Evolutionary conservation across 2,113 vertebrate genomes (phyloP), one percentile per base, ranked within the genome.

Genomic region (Lutjanus erythropterus): DNA sequence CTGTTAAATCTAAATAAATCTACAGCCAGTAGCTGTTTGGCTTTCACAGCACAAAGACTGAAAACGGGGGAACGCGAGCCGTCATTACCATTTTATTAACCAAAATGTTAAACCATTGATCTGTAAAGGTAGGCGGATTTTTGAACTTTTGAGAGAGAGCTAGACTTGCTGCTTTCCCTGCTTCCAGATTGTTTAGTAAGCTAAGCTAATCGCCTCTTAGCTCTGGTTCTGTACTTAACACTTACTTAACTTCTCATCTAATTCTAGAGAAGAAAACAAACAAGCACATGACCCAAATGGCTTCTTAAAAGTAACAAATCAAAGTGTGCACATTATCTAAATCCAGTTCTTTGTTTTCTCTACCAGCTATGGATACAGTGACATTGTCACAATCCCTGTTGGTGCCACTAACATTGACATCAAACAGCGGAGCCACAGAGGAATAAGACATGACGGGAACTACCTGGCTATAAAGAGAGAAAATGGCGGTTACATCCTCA

Each of bases 371-470:
- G 98, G 98, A 75, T 99, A 99, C 93, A 98, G 95, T 0, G 97
- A 99, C 82, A 96, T 99, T 0, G 94, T 99, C 88, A 98, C 97
- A 33, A 97, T 99, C 92, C 98, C 98, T 0, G 94, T 95, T 0
- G 97, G 97, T 0, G 97, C 98, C 16, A 99, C 97, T 9, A 98
- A 98, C 86, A 97, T 99, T 11, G 98, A 99, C 52, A 87, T 99
- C 81, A 99, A 99, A 10, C 97, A 99, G 78, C 96, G 97, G 67
- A 99, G 97, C 86, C 95, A 96, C 86, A 93, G 94, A 0, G 97
- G 97, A 3, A 80, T 98, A 39, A 95, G 95, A 37, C 96, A 98
- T 0, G 97, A 99, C 0, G 97, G 97, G 2, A 98, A 96, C 72
- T 99, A 99, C 91, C 91, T 99, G 90, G 97, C 98, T 1, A 66